phyloP scores from a whole-genome alignment of 2,888 invertebrate species.

The Lamproptera curius region DNA sequence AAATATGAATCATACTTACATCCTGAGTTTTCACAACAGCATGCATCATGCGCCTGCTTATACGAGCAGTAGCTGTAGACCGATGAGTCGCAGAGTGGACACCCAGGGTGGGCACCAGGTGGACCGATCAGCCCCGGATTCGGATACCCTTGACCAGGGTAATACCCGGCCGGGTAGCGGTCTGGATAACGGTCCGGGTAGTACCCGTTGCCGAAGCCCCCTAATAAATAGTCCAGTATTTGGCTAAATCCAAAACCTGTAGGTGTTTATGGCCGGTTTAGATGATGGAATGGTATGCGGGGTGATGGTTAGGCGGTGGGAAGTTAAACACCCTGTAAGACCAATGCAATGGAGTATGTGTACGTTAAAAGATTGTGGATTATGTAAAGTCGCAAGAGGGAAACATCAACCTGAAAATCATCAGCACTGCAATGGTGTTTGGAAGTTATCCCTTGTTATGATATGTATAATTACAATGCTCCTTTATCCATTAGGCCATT shows the following conservation, averaged over 20 bases:
- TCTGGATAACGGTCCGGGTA: slow-evolving; percentile 25
- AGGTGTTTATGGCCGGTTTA: slow-evolving; percentile 41
- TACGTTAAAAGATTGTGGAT: no score
- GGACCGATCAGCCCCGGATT: slow-evolving; percentile 49
- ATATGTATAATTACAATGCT: no score
- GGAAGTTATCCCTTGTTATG: no score
- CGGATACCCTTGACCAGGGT: slow-evolving; percentile 28
- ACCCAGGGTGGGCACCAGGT: slow-evolving; percentile 73
- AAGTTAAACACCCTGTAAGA: no score
- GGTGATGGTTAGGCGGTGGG: slow-evolving; percentile 18
- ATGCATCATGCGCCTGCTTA: slow-evolving; percentile 86
- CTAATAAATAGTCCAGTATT: slow-evolving; percentile 70
- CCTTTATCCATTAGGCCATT: no score
- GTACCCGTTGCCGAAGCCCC: slow-evolving; percentile 45
- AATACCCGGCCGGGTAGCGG: slow-evolving; percentile 25
- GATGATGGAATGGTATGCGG: slow-evolving; percentile 38
- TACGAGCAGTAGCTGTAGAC: slow-evolving; percentile 87
- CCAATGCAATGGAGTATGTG: no score
- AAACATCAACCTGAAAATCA: no score
- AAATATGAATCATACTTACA: no score
- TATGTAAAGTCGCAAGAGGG: no score
- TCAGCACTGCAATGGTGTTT: no score
- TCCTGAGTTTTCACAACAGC: slow-evolving; percentile 81
- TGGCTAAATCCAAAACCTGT: slow-evolving; percentile 73
- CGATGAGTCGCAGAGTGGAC: slow-evolving; percentile 87